Evolutionary conservation across 2,888 invertebrate species (phyloP).

Genomic region (Drosophila anceps): DNA sequence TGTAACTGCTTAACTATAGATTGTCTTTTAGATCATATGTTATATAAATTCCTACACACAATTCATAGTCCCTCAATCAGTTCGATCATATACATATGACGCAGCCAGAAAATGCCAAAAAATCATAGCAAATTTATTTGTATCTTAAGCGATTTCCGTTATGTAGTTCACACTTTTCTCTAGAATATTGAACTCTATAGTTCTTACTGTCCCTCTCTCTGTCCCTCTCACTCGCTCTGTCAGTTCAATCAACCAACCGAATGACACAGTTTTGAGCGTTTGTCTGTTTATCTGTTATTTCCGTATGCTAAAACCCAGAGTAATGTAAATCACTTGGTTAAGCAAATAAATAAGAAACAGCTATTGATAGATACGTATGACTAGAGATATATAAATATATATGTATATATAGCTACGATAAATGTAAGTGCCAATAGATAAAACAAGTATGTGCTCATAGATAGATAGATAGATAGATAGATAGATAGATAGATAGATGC

Average conservation of each 20-base stretch:
- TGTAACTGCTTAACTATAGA: no score
- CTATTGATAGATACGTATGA: conserved; percentile 16
- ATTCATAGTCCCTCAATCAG: background rate
- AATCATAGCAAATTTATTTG: background rate
- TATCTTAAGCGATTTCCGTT: background rate
- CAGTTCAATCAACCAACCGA: background rate
- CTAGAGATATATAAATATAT: background rate
- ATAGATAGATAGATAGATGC: conserved; percentile 27
- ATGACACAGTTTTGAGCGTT: conserved; percentile 63
- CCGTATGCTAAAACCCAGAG: conserved; percentile 51
- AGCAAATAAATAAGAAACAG: conserved; percentile 52
- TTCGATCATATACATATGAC: background rate
- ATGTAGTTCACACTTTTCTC: background rate
- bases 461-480: conserved; percentile 17
- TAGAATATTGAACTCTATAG: background rate
- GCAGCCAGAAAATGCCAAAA: background rate
- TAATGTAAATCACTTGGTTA: conserved; percentile 75
- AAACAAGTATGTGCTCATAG: background rate
- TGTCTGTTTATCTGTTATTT: conserved; percentile 44
- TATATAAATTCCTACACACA: background rate
- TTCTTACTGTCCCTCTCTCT: background rate
- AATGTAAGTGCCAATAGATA: conserved; percentile 35
- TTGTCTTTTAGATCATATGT: background rate
- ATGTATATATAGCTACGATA: conserved; percentile 22
- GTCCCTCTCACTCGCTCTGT: background rate